Conservation (phyloP, 2,888 invertebrate genomes). For the Apeira syringaria region DNA sequence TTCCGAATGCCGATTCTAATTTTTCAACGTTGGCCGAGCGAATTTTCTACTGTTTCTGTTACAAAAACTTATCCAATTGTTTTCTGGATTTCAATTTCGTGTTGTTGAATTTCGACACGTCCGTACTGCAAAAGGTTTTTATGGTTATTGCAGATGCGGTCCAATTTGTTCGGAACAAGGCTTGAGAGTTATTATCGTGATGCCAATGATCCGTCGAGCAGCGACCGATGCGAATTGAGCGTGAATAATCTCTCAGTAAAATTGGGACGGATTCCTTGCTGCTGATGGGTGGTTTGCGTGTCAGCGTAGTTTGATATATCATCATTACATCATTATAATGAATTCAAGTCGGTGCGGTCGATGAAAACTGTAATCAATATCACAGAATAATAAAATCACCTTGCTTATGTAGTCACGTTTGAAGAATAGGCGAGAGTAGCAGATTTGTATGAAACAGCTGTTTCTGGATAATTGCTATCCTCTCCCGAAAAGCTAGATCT, state of each 20-base stretch:
- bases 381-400: not conserved
- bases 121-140: slow-evolving; percentile 47
- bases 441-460: not conserved
- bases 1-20: slow-evolving; percentile 66
- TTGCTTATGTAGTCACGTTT: slow-evolving; percentile 1
- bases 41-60: slow-evolving; percentile 41
- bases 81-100: slow-evolving; percentile 54
- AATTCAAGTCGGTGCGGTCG: slow-evolving; percentile 17
- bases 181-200: slow-evolving; percentile 53
- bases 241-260: slow-evolving; percentile 53
- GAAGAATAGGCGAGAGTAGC: not conserved
- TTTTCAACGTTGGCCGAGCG: slow-evolving; percentile 59
- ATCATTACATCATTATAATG: slow-evolving; percentile 50
- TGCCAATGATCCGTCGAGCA: slow-evolving; percentile 44
- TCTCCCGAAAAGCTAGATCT: not conserved
- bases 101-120: slow-evolving; percentile 49
- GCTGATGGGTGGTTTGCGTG: slow-evolving; percentile 66
- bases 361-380: slow-evolving; percentile 25
- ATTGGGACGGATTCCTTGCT: slow-evolving; percentile 64
- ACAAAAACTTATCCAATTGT: slow-evolving; percentile 54
- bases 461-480: not conserved
- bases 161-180: slow-evolving; percentile 62
- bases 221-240: slow-evolving; percentile 44
- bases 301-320: slow-evolving; percentile 44
- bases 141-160: slow-evolving; percentile 56